Evolutionary conservation across 35 echinoderm and acorn worm genomes (phyloP).

Genomic region (Patiria miniata): DNA sequence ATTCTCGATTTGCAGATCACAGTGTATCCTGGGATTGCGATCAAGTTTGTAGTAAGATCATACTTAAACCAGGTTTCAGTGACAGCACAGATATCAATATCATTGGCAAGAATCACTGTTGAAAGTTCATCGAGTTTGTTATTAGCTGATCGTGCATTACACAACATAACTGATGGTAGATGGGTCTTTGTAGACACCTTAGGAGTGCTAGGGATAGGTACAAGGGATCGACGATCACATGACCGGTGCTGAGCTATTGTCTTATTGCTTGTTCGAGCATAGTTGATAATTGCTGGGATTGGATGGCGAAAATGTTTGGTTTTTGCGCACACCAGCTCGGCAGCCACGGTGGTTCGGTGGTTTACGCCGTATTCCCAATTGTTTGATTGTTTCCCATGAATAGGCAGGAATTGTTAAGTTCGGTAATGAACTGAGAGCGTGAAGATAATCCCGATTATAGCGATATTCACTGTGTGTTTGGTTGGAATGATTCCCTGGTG

Average conservation of each 20-base stretch:
- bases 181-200: not conserved
- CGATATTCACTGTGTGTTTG: not conserved
- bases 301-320: not conserved
- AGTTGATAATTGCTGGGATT: not conserved
- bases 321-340: not conserved
- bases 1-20: not conserved
- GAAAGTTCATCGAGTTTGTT: constrained; percentile 34
- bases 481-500: not conserved
- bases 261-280: not conserved
- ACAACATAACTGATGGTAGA: constrained; percentile 6
- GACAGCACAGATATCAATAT: not conserved
- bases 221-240: not conserved
- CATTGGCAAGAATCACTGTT: not conserved
- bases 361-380: constrained; percentile 1
- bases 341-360: not conserved
- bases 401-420: not conserved
- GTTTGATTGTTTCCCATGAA: not conserved
- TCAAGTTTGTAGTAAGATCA: not conserved
- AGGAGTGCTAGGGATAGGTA: not conserved
- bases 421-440: not conserved
- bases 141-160: constrained; percentile 18
- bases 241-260: not conserved
- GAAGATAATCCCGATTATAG: not conserved
- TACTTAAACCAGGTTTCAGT: constrained; percentile 24
- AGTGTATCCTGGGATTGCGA: constrained; percentile 5